Evolutionary conservation across 92 coral and sea anemone genomes (phyloP).

Genomic region (Epizoanthus illoricatus): DNA sequence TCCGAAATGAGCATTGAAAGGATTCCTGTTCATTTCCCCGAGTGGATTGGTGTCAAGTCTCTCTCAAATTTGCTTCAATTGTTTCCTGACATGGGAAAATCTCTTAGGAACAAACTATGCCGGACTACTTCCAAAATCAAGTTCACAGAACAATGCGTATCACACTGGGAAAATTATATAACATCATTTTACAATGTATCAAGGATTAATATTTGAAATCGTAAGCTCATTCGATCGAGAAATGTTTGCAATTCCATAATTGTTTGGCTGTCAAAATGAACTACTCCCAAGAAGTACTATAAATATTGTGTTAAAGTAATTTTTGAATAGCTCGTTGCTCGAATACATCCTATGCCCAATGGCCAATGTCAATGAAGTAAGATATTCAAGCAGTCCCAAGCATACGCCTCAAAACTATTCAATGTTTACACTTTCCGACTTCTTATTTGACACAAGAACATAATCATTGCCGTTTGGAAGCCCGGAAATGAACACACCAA

Average conservation of each 20-base stretch:
- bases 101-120: not conserved
- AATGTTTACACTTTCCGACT: not conserved
- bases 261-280: not conserved
- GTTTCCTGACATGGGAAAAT: not conserved
- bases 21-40: not conserved
- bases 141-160: not conserved
- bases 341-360: not conserved
- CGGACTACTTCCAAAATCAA: not conserved
- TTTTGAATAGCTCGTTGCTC: not conserved
- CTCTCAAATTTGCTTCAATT: not conserved
- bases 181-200: not conserved
- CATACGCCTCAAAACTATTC: conserved; percentile 15
- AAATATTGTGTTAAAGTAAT: not conserved
- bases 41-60: not conserved
- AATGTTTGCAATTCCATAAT: conserved; percentile 24
- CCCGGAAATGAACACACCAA: not conserved
- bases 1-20: conserved; percentile 6
- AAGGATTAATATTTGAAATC: conserved; percentile 2
- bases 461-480: not conserved
- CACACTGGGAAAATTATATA: not conserved
- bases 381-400: not conserved
- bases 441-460: not conserved
- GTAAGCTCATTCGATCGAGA: conserved; percentile 26
- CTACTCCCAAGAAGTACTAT: not conserved
- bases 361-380: no score